Evolutionary conservation across 2,888 invertebrate genomes (phyloP), one percentile per base, ranked within the genome.

Genomic region (Patella ulyssiponensis): DNA sequence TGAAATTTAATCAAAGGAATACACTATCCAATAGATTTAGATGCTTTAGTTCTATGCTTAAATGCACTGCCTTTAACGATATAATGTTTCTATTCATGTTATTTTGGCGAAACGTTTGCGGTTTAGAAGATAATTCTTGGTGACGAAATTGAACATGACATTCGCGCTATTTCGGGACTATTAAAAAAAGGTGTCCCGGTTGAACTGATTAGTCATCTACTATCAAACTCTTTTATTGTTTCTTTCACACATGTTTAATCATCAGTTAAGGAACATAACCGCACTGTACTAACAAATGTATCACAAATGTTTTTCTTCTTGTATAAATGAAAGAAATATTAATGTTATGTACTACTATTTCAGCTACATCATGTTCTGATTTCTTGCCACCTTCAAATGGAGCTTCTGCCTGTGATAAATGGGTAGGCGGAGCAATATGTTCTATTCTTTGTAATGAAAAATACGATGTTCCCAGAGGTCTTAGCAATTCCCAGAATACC

Each of bases 401-500:
- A 12, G 69, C 69, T 3, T 17, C 69, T n/a, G 64, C 51, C 52
- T 75, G 75, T 69, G 69, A 75, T 69, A 69, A 69, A 52, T 75
- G 75, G 75, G 69, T 52, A 9, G 64, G 64, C 0, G 75, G 75
- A 20, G 69, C 64, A 17, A 15, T 75, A 17, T 75, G 75, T 20
- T 56, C 52, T 20, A 75, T 75, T 69, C 69, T 51, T 15, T 75
- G 75, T 33, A 75, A 75, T 27, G 69, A 75, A 69, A 69, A 69
- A 20, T 75, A 52, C 23, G 75, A 75, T 52, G 53, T 75, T 12
- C 75, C 75, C 3, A 52, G 75, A 12, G 56, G 54, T 3, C 27
- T 75, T 51, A 44, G 69, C 51, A 69, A 33, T n/a, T n/a, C 75
- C 15, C 20, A 51, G 17, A 52, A 69, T 20, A 33, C 5, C 5